These are phyloP conservation scores for Eleginops maclovinus DNA, from an alignment of 2,113 vertebrate genomes.

Conservation along the genomic window DNA sequence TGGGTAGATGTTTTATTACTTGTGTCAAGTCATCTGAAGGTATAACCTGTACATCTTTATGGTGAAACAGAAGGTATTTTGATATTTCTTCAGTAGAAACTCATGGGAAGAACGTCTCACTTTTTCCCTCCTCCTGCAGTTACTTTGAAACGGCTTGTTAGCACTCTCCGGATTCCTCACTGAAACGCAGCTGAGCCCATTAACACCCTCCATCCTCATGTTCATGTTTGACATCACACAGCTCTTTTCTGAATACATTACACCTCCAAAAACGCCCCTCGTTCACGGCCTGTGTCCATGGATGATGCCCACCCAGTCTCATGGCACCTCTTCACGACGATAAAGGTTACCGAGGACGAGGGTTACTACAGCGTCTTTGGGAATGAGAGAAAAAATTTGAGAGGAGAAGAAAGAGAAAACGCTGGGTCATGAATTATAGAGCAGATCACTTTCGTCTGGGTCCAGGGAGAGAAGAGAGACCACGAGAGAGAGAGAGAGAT, in stretches of 20 bases:
- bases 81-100: slow-evolving; percentile 3
- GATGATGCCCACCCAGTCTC: slow-evolving; percentile 51
- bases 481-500: slow-evolving; percentile 79
- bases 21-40: background rate
- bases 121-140: background rate
- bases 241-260: slow-evolving; percentile 48
- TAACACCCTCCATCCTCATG: slow-evolving; percentile 41
- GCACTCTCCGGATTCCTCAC: slow-evolving; percentile 25
- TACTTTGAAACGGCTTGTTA: slow-evolving; percentile 36
- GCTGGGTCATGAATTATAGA: slow-evolving; percentile 96
- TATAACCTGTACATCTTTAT: background rate
- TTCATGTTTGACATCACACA: slow-evolving; percentile 46
- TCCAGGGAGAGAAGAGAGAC: slow-evolving; percentile 73
- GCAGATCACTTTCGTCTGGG: slow-evolving; percentile 90
- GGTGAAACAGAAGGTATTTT: background rate
- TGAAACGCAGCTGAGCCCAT: slow-evolving; percentile 49
- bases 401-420: slow-evolving; percentile 84
- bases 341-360: slow-evolving; percentile 29
- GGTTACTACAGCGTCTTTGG: slow-evolving; percentile 81
- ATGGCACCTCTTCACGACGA: slow-evolving; percentile 43
- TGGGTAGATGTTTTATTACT: background rate
- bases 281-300: slow-evolving; percentile 26
- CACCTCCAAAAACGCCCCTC: slow-evolving; percentile 30
- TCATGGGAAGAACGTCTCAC: slow-evolving; percentile 1
- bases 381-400: slow-evolving; percentile 82